phyloP scores from a whole-genome alignment of 2,888 invertebrate genomes.

The Cryptocheilus praepositus region DNA sequence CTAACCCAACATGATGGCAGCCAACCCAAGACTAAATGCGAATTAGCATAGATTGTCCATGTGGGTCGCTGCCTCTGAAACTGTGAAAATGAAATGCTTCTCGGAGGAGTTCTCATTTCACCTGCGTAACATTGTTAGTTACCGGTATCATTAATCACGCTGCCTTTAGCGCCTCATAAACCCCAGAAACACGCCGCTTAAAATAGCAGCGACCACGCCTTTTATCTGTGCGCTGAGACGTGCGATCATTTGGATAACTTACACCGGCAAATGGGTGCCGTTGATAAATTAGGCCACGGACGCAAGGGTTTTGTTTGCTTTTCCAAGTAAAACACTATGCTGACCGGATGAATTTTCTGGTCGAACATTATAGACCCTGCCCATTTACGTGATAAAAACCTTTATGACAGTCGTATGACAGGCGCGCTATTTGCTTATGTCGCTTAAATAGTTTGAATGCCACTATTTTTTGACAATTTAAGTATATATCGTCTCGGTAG shows the following conservation, averaged over 20 bases:
- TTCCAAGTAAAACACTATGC: neutral
- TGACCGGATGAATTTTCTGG: too few species aligned
- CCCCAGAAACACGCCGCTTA: conserved; percentile 26
- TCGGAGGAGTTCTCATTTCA: conserved; percentile 14
- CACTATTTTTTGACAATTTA: too few species aligned
- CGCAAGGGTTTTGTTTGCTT: neutral
- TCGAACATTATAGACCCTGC: too few species aligned
- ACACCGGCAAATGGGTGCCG: conserved; percentile 31
- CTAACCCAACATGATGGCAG: too few species aligned
- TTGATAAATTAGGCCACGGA: conserved; percentile 28
- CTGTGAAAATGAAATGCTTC: neutral
- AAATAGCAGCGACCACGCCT: conserved; percentile 37
- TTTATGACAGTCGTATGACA: too few species aligned
- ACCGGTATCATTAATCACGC: conserved; percentile 32
- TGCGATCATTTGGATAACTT: conserved; percentile 31
- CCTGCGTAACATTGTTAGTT: conserved; percentile 26
- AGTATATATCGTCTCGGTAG: too few species aligned
- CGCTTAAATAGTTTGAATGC: too few species aligned
- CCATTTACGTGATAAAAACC: too few species aligned
- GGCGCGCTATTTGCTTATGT: too few species aligned
- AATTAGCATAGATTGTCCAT: too few species aligned
- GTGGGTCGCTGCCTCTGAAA: too few species aligned
- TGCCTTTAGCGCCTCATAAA: conserved; percentile 39
- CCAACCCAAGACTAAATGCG: too few species aligned
- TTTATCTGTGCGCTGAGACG: conserved; percentile 24